Evolutionary conservation across 2,888 invertebrate species (phyloP), one percentile per base, ranked within the genome.

Genomic region (Melipona bicolor): DNA sequence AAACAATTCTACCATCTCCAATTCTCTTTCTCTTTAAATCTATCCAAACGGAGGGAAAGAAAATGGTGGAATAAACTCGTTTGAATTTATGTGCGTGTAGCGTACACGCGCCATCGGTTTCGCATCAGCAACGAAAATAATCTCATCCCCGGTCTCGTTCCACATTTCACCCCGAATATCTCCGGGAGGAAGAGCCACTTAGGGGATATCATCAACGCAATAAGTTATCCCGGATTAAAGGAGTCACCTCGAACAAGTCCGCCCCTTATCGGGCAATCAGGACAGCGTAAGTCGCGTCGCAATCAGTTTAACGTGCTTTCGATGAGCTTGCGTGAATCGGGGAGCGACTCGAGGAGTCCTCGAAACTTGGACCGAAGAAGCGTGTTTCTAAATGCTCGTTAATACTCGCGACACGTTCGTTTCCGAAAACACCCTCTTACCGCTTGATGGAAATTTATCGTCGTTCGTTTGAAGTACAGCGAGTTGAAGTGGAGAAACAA

Each of bases 311-410:
- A 83, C 77, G 83, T 69, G 82, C 43, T 80, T 78, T 80, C 67
- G 70, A 85, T 78, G 71, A 81, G 68, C 56, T 78, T 50, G 36
- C 62, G 64, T 70, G 72, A 59, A 73, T 82, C 75, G 79, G 52
- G 71, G 73, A 75, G 81, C 75, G 78, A 61, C 76, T 76, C 27
- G 27, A n/a, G 56, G 27, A n/a, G 49, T 21, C 36, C 27, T 19
- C 15, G 54, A 52, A 36, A 36, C 17, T 9, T 1, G 36, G 76
- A 64, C 62, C 62, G 27, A 73, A 81, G 50, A 65, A 81, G 79
- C 74, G 69, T 56, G 67, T 78, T 73, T 81, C 62, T 90, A 91
- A 91, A 90, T 88, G 84, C 90, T 91, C 90, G 79, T 92, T 91
- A 89, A 43, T 77, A 85, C 79, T 70, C 77, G 85, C 73, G 85